Evolutionary conservation across 2,797 vertebrate species (phyloP), one percentile per base, ranked within the genome.

Genomic region (Tolypeutes matacus): DNA sequence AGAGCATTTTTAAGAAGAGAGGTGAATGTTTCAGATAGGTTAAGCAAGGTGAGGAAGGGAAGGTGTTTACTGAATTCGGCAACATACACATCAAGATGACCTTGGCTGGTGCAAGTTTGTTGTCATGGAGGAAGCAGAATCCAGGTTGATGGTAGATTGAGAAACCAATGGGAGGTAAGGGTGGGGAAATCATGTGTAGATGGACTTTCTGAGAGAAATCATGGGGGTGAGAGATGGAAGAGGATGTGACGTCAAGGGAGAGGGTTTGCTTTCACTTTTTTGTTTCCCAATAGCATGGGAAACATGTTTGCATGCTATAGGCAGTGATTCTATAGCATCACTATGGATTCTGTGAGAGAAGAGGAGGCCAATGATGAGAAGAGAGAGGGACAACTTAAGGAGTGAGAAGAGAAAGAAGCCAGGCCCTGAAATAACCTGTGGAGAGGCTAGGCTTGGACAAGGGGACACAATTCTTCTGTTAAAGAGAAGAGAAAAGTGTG

Each of bases 31-130:
- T 83, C 89, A 13, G 11, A 0, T 0, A 46, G 58, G 18, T 25
- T 15, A 31, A 76, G 31, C 5, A 25, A 82, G 11, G 15, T 56
- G 77, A 86, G n/a, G 82, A 73, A 65, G 72, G 77, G 76, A 84
- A 84, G 53, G 36, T 21, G 12, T 36, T 75, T 69, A 18, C 34
- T 80, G 23, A 20, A 23, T 93, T 84, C 84, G 39, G 42, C 46
- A 80, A 64, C 17, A 31, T 10, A 14, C 29, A 8, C 83, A 89
- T 95, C 94, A 95, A 95, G 89, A 86, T 96, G 94, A 96, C 94
- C 96, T 92, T 77, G 89, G 53, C 65, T 51, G 2, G 76, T 73
- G 25, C 13, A 64, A 69, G 75, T 82, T 21, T 65, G 34, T 10
- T 62, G 39, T 49, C 46, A 13, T 67, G 10, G 12, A 21, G 69